Evolutionary conservation across 2,888 invertebrate genomes (phyloP).

Genomic region (Dastarcus helophoroides): DNA sequence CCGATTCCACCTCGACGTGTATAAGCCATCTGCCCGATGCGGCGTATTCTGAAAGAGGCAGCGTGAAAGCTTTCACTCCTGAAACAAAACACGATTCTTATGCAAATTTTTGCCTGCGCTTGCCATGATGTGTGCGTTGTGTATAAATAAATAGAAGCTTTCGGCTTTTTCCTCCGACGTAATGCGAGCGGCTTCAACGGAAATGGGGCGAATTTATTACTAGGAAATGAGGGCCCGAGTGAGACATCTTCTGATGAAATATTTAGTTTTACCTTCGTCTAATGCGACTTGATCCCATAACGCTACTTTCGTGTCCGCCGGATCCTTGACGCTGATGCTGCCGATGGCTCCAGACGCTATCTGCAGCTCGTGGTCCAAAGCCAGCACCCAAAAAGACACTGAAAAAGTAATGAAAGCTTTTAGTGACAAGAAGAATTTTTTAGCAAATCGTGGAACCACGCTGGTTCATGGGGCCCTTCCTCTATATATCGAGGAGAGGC

Average conservation of each 20-base stretch:
- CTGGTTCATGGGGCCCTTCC: no score
- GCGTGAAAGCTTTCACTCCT: constrained; percentile 49
- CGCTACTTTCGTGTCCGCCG: constrained; percentile 52
- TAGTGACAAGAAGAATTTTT: no score
- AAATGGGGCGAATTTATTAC: no score
- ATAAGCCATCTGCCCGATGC: constrained; percentile 48
- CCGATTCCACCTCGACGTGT: constrained; percentile 43
- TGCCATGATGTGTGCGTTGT: no score
- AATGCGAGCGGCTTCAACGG: no score
- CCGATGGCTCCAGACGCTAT: constrained; percentile 47
- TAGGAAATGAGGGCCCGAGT: neutral
- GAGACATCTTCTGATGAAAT: constrained; percentile 1
- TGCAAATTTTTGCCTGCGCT: no score
- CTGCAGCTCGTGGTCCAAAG: constrained; percentile 51
- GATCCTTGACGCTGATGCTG: constrained; percentile 48
- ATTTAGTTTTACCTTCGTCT: constrained; percentile 45
- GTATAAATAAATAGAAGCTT: no score
- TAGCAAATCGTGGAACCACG: no score
- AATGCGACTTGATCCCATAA: constrained; percentile 54
- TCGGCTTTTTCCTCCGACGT: no score
- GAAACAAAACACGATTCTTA: no score
- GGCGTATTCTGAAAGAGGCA: constrained; percentile 45
- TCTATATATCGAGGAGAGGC: no score
- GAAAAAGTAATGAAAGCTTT: constrained; percentile 29
- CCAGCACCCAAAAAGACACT: constrained; percentile 57